Evolutionary conservation across 2,113 vertebrate species (phyloP).

Genomic region (Pterophyllum scalare): DNA sequence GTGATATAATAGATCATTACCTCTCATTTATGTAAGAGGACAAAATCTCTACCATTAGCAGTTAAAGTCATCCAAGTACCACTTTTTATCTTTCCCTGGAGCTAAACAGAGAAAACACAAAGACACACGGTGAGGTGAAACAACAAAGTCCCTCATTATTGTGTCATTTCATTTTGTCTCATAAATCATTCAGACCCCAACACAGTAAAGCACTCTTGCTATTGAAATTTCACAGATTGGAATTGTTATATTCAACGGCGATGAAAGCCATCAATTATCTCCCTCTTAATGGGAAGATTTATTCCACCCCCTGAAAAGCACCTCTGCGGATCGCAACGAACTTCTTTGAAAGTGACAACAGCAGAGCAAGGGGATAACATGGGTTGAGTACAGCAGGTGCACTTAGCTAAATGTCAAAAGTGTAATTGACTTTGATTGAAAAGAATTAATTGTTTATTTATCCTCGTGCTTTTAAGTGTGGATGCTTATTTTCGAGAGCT

Average conservation of each 20-base stretch:
- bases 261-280: conserved; percentile 77
- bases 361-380: conserved; percentile 6
- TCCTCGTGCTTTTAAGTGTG: background rate
- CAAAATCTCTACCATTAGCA: background rate
- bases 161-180: conserved; percentile 58
- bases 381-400: conserved; percentile 26
- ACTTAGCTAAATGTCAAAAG: conserved; percentile 25
- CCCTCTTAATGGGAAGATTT: conserved; percentile 60
- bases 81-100: conserved; percentile 14
- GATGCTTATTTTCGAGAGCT: background rate
- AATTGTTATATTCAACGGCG: conserved; percentile 63
- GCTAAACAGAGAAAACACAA: conserved; percentile 34
- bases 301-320: conserved; percentile 60
- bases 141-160: conserved; percentile 57
- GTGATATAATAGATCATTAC: background rate
- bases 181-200: conserved; percentile 58
- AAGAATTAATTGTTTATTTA: conserved; percentile 28
- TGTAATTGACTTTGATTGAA: conserved; percentile 26
- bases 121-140: conserved; percentile 21
- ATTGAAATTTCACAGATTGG: conserved; percentile 52
- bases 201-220: conserved; percentile 39
- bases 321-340: conserved; percentile 47
- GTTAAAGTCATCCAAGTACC: conserved; percentile 17
- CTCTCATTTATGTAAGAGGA: background rate
- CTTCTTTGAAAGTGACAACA: conserved; percentile 37